Evolutionary conservation across 2,888 invertebrate genomes (phyloP).

Genomic region (Eilema depressum): DNA sequence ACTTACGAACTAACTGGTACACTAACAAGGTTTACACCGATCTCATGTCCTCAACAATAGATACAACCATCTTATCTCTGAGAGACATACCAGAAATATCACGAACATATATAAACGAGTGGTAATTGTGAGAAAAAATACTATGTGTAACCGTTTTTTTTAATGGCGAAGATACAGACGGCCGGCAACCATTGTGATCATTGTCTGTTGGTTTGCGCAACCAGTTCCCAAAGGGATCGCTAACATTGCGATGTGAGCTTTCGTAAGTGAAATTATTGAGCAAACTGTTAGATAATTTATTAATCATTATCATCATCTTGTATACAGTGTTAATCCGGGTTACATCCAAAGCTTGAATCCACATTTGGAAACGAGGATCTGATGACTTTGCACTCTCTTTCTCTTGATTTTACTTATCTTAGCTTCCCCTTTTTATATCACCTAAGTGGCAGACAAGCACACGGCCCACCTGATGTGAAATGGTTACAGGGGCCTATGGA

Average conservation of each 20-base stretch:
- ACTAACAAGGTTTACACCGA: conserved; percentile 2
- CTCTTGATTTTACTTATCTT: too few species aligned
- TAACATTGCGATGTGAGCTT: conserved; percentile 31
- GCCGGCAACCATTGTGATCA: conserved; percentile 36
- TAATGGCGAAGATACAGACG: conserved; percentile 26
- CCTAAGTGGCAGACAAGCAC: too few species aligned
- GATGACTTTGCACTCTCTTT: too few species aligned
- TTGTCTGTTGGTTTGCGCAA: conserved; percentile 48
- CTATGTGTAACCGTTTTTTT: conserved; percentile 33
- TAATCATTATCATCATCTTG: not conserved
- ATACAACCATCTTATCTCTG: conserved; percentile 34
- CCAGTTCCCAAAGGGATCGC: conserved; percentile 36
- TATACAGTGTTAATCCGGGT: too few species aligned
- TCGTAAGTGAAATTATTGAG: conserved; percentile 42
- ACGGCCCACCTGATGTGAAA: too few species aligned
- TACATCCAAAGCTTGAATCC: too few species aligned
- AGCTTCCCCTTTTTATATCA: too few species aligned
- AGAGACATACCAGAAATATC: conserved; percentile 32
- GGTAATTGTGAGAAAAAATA: conserved; percentile 46
- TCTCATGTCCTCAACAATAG: conserved; percentile 27
- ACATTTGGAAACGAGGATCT: too few species aligned
- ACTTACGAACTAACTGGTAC: not conserved
- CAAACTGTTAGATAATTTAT: conserved; percentile 22
- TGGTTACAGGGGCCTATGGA: too few species aligned
- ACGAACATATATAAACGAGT: conserved; percentile 26